Conservation (phyloP, 2,113 vertebrate genomes). For the Labrus mixtus region DNA sequence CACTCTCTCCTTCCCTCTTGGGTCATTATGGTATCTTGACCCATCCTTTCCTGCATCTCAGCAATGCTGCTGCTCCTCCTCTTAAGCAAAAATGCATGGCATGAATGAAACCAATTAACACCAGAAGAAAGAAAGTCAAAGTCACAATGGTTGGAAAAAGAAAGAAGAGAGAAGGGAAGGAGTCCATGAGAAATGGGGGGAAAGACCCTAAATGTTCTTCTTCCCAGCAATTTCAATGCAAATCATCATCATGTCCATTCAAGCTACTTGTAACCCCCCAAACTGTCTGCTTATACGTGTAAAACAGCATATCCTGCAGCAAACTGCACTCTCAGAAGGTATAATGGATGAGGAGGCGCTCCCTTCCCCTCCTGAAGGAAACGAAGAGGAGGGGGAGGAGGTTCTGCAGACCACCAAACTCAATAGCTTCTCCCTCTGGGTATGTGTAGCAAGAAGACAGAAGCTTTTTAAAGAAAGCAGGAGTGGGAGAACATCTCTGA, state of each 20-base stretch:
- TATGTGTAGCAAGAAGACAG: slow-evolving; percentile 42
- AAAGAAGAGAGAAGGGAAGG: slow-evolving; percentile 9
- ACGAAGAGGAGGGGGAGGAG: slow-evolving; percentile 21
- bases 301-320: slow-evolving; percentile 48
- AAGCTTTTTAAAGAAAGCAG: slow-evolving; percentile 53
- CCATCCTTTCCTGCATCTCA: slow-evolving; percentile 52
- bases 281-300: slow-evolving; percentile 41
- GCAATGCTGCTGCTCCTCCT: slow-evolving; percentile 68
- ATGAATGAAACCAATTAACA: slow-evolving; percentile 75
- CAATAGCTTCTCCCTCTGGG: slow-evolving; percentile 51
- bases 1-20: slow-evolving; percentile 48
- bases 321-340: slow-evolving; percentile 28
- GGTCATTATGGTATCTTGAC: slow-evolving; percentile 37
- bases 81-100: slow-evolving; percentile 82
- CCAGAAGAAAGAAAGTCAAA: slow-evolving; percentile 44
- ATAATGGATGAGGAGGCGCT: slow-evolving; percentile 38
- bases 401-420: slow-evolving; percentile 52
- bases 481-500: slow-evolving; percentile 57
- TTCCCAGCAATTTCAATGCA: slow-evolving; percentile 42
- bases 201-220: slow-evolving; percentile 13
- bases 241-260: slow-evolving; percentile 20
- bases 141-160: slow-evolving; percentile 32
- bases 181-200: slow-evolving; percentile 22
- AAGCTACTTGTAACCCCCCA: slow-evolving; percentile 14
- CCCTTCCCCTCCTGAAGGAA: slow-evolving; percentile 23